Evolutionary conservation across 2,888 invertebrate genomes (phyloP).

Genomic region (Tetramorium bicarinatum): DNA sequence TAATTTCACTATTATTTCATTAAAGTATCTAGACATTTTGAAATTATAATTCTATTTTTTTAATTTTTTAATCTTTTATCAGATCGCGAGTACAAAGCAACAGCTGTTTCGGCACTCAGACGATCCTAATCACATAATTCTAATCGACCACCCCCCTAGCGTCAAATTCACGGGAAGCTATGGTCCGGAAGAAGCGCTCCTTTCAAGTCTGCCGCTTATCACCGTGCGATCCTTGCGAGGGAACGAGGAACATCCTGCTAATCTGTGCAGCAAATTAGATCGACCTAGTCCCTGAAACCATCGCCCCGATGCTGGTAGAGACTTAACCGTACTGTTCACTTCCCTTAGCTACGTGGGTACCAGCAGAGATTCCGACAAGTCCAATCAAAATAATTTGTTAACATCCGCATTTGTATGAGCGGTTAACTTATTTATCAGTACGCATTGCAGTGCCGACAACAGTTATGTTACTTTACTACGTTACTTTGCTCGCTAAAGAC

Average conservation of each 20-base stretch:
- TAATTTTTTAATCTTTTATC: not conserved
- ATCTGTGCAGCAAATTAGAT: conserved; percentile 68
- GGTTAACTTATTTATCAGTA: not conserved
- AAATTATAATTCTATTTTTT: not conserved
- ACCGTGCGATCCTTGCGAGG: conserved; percentile 71
- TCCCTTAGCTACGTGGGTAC: conserved; percentile 54
- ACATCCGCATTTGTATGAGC: conserved; percentile 17
- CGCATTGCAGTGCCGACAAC: not conserved
- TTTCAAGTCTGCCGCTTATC: conserved; percentile 74
- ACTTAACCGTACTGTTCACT: conserved; percentile 35
- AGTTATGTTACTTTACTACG: not conserved
- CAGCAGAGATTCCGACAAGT: conserved; percentile 63
- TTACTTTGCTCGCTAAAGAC: not conserved
- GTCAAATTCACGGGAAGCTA: conserved; percentile 38
- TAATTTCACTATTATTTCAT: not conserved
- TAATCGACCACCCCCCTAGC: conserved; percentile 26
- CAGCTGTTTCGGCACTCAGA: not conserved
- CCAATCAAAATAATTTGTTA: conserved; percentile 55
- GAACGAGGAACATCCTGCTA: conserved; percentile 74
- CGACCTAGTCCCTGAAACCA: conserved; percentile 65
- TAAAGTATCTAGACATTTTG: not conserved
- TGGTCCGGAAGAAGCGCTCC: conserved; percentile 64
- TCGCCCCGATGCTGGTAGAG: conserved; percentile 61
- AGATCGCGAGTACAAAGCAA: too few species aligned
- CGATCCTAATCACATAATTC: conserved; percentile 52